Base-by-base conservation (phyloP, 2,888 invertebrate genomes). In the Nephrotoma appendiculata region DNA sequence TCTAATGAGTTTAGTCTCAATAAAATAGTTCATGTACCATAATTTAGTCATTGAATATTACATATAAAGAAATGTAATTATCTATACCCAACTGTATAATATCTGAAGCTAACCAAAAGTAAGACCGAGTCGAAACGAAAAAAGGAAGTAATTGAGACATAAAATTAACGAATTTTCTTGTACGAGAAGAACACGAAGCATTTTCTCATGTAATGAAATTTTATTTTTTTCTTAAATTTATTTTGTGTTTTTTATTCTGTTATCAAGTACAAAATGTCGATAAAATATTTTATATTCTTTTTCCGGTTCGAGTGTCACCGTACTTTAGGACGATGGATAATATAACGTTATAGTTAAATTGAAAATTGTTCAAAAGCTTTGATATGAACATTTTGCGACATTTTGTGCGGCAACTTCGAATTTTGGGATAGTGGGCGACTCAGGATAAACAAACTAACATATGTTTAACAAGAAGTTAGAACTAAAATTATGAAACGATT, bases 61-160 rank as follows among this genome's bases (percentile, higher is more conserved):
- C 15, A 31, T 71, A 71, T 71, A 31, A 11, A 71, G 9, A 71
- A 71, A 71, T 71, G 19, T 9, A 52, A 15, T 11, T 71, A 71
- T 71, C 71, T 71, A 71, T 9, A 31, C 11, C 71, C 71, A 71
- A 71, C 71, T 71, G 71, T 71, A 71, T 71, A 71, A 12, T 48
- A 71, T 71, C 7, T 31, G 31, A 31, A 31, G 31, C 31, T 31
- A 31, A 3, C 31, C 48, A 48, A 48, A 48, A 48, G 48, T 11
- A 84, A 83, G 41, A 41, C 12, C 11, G 42, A 84, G 7, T 15
- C 15, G 41, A 84, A 84, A 84, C 41, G 42, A 84, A 84, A 12
- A 43, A 84, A 42, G 84, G 84, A 84, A 84, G 84, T 84, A 84
- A 84, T 84, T 84, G 84, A 84, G 84, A 84, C 84, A 42, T 84